Evolutionary conservation across 2,888 invertebrate genomes (phyloP).

Genomic region (Drosophila tripunctata): DNA sequence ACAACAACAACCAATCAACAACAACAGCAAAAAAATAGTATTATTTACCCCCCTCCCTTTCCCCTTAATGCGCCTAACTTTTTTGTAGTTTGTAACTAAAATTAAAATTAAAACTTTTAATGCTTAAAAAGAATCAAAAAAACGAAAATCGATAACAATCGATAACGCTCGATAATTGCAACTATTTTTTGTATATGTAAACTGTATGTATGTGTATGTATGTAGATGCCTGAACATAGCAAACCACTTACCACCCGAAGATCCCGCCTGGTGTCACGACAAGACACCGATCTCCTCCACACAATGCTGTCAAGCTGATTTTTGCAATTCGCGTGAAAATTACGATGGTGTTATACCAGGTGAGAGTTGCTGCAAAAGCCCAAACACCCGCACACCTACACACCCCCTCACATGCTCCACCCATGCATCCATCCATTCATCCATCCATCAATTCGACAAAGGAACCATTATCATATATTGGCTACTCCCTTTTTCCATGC

Average conservation of each 20-base stretch:
- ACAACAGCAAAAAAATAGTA: constrained; percentile 21
- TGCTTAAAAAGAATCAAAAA: constrained; percentile 28
- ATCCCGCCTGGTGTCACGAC: constrained; percentile 87
- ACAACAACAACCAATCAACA: constrained; percentile 27
- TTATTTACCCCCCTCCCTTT: background rate
- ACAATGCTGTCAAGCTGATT: constrained; percentile 88
- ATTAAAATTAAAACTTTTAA: constrained; percentile 38
- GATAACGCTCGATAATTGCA: constrained; percentile 34
- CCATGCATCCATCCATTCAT: constrained; percentile 14
- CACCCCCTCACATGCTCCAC: constrained; percentile 13
- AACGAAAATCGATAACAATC: constrained; percentile 19
- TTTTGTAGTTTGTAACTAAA: constrained; percentile 54
- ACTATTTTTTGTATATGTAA: constrained; percentile 44
- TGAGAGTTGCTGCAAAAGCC: constrained; percentile 75
- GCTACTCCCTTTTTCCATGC: background rate
- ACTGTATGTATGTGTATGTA: constrained; percentile 58
- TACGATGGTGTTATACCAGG: constrained; percentile 82
- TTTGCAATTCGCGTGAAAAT: constrained; percentile 88
- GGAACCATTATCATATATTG: too few relatives aligned
- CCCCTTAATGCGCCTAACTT: constrained; percentile 23
- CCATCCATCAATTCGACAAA: constrained; percentile 18
- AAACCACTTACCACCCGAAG: constrained; percentile 87
- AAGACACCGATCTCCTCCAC: constrained; percentile 76
- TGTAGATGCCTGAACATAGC: constrained; percentile 87
- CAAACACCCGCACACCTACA: constrained; percentile 11